Conservation (phyloP, 1,140 invertebrate genomes). For the Bombus haemorrhoidalis region DNA sequence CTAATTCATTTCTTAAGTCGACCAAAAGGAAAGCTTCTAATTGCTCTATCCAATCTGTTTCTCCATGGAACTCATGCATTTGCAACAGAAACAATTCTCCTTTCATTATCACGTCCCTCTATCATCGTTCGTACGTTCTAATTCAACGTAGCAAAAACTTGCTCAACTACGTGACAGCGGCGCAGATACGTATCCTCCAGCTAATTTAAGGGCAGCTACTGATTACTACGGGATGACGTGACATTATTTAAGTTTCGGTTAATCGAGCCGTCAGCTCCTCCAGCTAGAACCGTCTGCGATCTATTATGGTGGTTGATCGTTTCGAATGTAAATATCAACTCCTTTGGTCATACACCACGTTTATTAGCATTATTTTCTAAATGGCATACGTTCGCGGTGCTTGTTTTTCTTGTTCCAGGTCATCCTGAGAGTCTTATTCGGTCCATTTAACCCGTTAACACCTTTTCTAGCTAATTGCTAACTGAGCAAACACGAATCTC, state of each 20-base stretch:
- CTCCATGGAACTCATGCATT: background rate
- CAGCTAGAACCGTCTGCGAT: too few relatives aligned
- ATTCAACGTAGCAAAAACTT: background rate
- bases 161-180: background rate
- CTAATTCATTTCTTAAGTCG: background rate
- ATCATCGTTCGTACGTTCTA: background rate
- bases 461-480: constrained; percentile 17
- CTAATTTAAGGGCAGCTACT: background rate
- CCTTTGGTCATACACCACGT: constrained; percentile 11
- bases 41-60: background rate
- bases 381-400: constrained; percentile 32
- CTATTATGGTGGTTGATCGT: background rate
- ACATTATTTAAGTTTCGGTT: constrained; percentile 37
- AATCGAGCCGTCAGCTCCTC: too few relatives aligned
- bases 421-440: background rate
- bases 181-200: background rate
- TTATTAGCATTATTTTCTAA: constrained; percentile 49
- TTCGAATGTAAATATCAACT: constrained; percentile 33
- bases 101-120: background rate
- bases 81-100: background rate
- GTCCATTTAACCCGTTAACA: constrained; percentile 39
- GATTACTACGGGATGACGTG: background rate
- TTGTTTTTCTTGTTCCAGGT: constrained; percentile 56
- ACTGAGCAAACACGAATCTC: background rate
- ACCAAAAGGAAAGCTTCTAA: background rate